These are phyloP conservation scores for Mystacornis crossleyi DNA, from an alignment of 2,113 vertebrate genomes.

Conservation along the genomic window DNA sequence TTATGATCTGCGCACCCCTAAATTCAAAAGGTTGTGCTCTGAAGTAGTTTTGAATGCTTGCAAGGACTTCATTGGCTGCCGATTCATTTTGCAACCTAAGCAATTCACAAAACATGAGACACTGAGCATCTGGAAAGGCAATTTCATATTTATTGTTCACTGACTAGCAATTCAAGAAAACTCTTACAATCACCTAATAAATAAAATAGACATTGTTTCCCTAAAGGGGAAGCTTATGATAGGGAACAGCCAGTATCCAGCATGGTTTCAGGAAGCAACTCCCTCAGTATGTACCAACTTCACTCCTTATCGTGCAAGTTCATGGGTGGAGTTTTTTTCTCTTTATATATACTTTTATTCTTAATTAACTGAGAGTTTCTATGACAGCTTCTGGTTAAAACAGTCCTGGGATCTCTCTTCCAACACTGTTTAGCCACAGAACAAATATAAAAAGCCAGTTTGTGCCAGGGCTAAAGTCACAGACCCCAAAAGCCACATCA, in stretches of 20 bases:
- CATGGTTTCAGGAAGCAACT: not conserved
- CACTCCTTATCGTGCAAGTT: not conserved
- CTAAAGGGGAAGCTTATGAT: not conserved
- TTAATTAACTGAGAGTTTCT: not conserved
- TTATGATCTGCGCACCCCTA: slow-evolving; percentile 90
- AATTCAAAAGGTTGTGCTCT: slow-evolving; percentile 86
- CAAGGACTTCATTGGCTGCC: slow-evolving; percentile 80
- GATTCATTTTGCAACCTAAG: slow-evolving; percentile 81
- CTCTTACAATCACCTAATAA: not conserved
- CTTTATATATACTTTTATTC: not conserved
- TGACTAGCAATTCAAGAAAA: not conserved
- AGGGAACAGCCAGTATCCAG: not conserved
- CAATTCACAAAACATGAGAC: slow-evolving; percentile 73
- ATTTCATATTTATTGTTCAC: not conserved
- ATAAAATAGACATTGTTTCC: not conserved
- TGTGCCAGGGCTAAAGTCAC: not conserved
- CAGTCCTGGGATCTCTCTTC: not conserved
- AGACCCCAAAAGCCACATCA: not conserved
- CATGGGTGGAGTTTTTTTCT: not conserved
- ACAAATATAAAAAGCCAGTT: not conserved
- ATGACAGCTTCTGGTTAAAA: not conserved
- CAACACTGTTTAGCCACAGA: not conserved
- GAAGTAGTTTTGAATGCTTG: slow-evolving; percentile 82
- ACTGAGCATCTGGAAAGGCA: slow-evolving; percentile 61
- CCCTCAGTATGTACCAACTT: not conserved